Evolutionary conservation across 1,140 invertebrate species (phyloP).

Genomic region (Frieseomelitta varia): DNA sequence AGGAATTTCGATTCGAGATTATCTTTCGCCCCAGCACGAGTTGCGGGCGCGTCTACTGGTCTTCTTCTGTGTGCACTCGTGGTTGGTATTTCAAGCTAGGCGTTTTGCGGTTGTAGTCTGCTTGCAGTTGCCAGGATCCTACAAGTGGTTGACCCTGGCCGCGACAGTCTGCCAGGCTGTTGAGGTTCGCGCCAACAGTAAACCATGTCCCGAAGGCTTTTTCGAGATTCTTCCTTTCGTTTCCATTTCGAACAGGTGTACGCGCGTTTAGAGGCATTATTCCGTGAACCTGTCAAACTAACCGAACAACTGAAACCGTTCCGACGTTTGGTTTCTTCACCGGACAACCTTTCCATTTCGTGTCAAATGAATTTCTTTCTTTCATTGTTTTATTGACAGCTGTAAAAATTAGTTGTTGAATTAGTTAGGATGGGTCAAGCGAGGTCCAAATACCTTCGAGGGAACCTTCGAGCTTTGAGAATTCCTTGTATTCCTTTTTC

Average conservation of each 20-base stretch:
- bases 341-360: neutral
- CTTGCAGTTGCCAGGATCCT: constrained; percentile 63
- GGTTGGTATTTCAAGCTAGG: constrained; percentile 36
- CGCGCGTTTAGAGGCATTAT: neutral
- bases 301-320: neutral
- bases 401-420: neutral
- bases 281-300: too few relatives aligned
- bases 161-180: constrained; percentile 50
- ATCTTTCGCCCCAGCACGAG: neutral
- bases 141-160: constrained; percentile 71
- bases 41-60: neutral
- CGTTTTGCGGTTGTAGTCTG: constrained; percentile 42
- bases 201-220: constrained; percentile 24
- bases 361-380: neutral
- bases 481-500: too few relatives aligned
- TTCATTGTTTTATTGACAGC: neutral
- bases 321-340: neutral
- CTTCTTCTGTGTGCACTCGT: neutral
- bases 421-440: too few relatives aligned
- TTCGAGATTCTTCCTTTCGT: constrained; percentile 28
- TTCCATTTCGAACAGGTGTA: constrained; percentile 32
- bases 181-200: constrained; percentile 14
- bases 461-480: too few relatives aligned
- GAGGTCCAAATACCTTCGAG: too few relatives aligned
- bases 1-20: constrained; percentile 6